Conservation (phyloP, 1,140 invertebrate species). For the Helicorthomorpha holstii region DNA sequence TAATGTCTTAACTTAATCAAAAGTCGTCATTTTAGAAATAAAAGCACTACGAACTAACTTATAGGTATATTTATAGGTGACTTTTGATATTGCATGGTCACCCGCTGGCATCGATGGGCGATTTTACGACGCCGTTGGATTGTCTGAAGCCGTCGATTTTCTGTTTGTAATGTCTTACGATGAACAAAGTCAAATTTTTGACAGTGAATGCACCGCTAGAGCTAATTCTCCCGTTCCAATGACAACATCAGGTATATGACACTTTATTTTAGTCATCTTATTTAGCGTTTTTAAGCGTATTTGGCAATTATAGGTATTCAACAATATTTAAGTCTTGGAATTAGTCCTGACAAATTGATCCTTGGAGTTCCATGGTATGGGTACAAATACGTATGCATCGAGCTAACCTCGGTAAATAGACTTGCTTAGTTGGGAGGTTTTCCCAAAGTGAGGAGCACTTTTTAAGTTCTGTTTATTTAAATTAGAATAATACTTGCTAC, state of each 20-base stretch:
- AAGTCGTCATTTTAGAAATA: background rate
- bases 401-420: constrained; percentile 15
- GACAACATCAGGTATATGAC: background rate
- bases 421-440: background rate
- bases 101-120: constrained; percentile 25
- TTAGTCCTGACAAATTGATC: constrained; percentile 14
- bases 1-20: background rate
- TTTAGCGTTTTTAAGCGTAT: too few species aligned
- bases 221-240: background rate
- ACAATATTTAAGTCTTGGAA: constrained; percentile 14
- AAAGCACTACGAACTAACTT: background rate
- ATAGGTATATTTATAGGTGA: constrained; percentile 18
- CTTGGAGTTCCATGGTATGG: constrained; percentile 19
- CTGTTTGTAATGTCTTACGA: constrained; percentile 32
- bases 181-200: constrained; percentile 27
- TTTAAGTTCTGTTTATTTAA: background rate
- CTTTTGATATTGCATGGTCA: constrained; percentile 29
- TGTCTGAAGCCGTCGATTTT: constrained; percentile 22
- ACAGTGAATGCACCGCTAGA: constrained; percentile 21
- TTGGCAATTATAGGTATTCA: constrained; percentile 13
- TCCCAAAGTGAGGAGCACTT: background rate
- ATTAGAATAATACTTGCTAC: constrained; percentile 18
- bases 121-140: constrained; percentile 26
- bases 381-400: constrained; percentile 25
- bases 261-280: too few species aligned